Base-by-base conservation (phyloP, 2,797 vertebrate genomes). In the Parambassis ranga region DNA sequence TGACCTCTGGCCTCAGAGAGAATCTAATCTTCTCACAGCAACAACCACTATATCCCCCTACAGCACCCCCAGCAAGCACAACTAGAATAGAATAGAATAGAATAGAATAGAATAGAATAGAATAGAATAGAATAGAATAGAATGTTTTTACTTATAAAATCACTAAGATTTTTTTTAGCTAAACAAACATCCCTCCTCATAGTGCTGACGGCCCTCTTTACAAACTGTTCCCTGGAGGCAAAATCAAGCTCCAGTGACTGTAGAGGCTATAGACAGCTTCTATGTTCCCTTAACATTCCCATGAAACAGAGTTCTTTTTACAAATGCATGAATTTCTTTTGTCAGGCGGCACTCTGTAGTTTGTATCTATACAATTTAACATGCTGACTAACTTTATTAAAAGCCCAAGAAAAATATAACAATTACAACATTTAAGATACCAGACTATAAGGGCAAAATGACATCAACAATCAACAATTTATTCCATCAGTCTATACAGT, bases 11-110 rank as follows among this genome's bases (percentile, higher is more conserved):
- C 69, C 81, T 68, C 37, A 8, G 3, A 55, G 55, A 86, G 70
- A 55, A 87, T 89, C 83, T 84, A 85, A 89, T 87, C 79, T 80
- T 74, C 73, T 76, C 83, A 50, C 53, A 23, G 76, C 74, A 72
- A 53, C 77, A 61, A 58, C 41, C 33, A 30, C 57, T 48, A 33
- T 32, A 24, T 15, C 15, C 42, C 72, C 43, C 49, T 43, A 24
- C 51, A 67, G n/a, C n/a, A 20, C 46, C 18, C 1, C n/a, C n/a
- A n/a, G n/a, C n/a, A 13, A 44, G 37, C 38, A 62, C 10, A 23
- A 50, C 14, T 4, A 36, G 13, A 58, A 57, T 2, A 48, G 19
- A 71, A 42, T 2, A 35, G 11, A 56, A 30, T 3, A 31, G 22
- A 50, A 42, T 2, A 47, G 14, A 59, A 53, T 2, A 48, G 51